Evolutionary conservation across 2,113 vertebrate genomes (phyloP).

Genomic region (Pangasianodon hypophthalmus): DNA sequence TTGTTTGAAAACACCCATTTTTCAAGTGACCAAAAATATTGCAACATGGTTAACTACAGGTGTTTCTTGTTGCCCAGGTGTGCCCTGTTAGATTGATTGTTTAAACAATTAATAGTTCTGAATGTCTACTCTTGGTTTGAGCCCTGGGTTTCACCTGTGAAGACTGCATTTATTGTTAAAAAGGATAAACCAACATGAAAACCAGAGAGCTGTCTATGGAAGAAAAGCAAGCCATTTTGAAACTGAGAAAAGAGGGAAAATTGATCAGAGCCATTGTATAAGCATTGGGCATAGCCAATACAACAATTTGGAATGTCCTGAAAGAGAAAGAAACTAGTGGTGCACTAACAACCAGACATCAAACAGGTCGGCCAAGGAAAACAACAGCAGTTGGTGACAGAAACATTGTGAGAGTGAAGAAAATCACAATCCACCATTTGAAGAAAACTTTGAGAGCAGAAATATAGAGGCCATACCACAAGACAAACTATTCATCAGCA

Average conservation of each 20-base stretch:
- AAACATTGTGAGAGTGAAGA: not conserved
- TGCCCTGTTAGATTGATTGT: no score
- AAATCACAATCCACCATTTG: not conserved
- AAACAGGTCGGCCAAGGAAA: not conserved
- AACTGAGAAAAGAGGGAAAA: not conserved
- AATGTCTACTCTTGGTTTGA: no score
- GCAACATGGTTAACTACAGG: not conserved
- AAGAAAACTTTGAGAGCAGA: not conserved
- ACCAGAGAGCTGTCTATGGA: not conserved
- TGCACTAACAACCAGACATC: not conserved
- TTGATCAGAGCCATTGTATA: not conserved
- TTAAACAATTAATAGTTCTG: no score
- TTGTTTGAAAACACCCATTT: not conserved
- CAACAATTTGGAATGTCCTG: not conserved
- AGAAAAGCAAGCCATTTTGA: not conserved
- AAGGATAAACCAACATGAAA: no score
- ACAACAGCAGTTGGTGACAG: not conserved
- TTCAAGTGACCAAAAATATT: not conserved
- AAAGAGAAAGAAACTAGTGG: not conserved
- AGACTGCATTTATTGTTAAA: no score
- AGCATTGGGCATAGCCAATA: not conserved
- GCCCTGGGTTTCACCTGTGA: no score
- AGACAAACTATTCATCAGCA: not conserved
- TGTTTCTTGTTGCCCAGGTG: not conserved
- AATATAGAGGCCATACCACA: not conserved